Evolutionary conservation across 2,888 invertebrate genomes (phyloP), one percentile per base, ranked within the genome.

Genomic region (Parochlus steinenii): DNA sequence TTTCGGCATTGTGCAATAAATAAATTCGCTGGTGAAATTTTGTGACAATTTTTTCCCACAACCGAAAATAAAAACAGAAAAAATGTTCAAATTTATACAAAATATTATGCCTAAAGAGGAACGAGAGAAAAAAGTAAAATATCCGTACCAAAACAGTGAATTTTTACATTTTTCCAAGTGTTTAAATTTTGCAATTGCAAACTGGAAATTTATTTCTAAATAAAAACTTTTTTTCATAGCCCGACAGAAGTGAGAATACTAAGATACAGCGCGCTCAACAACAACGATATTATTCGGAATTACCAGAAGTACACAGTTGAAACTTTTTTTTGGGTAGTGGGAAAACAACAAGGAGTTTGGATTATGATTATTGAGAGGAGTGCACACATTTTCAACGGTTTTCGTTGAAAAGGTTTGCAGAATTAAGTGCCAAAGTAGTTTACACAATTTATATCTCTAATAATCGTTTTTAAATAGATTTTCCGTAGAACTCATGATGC

Each of bases 41-140:
- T 19, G 4, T 19, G 28, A 7, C 6, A 10, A 19, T 19, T 18
- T 10, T 30, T 30, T 5, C 20, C 5, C 15, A 6, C 20, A 12
- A 18, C 17, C 11, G 6, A 30, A 15, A 14, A 28, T 11, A 28
- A n/a, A 14, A 28, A 28, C 12, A n/a, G 14, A 8, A 10, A 31
- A 31, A 16, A 36, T 36, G 36, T 36, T 36, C 14, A 36, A 36
- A 23, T 36, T 36, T 30, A 12, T 36, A 28, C 36, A 36, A 30
- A 36, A 36, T 24, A 24, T 30, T 7, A 24, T 11, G 11, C 17
- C 23, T 19, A 29, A 24, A 24, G 36, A 36, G 12, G 36, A 36
- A 10, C 36, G 17, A 36, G 36, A 30, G 30, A 36, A 12, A 23
- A 11, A 31, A 10, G 8, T 10, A 8, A n/a, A 20, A 23, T 11